Percentiles rank a stretch among this genome's conserved stretches.
Evolutionary conservation across 2,113 vertebrate species (phyloP).

Genomic region (Emydocephalus ijimae): DNA sequence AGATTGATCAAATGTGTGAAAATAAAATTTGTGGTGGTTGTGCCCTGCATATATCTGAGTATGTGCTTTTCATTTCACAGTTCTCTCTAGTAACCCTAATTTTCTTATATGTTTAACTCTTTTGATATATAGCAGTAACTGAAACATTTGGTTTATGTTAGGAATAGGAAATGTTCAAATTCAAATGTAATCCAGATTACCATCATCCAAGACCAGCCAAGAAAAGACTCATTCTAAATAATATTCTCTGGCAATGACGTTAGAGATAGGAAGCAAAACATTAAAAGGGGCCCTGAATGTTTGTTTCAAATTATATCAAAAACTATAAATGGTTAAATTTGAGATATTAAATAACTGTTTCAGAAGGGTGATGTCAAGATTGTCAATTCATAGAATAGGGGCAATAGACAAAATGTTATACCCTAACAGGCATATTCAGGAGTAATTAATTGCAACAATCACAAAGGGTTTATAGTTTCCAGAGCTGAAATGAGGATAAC

Average conservation of each 20-base stretch:
- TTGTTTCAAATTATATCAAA: neutral
- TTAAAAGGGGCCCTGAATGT: neutral
- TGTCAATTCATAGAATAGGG: neutral
- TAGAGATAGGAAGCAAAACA: neutral
- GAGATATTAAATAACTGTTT: neutral
- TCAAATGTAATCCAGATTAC: neutral
- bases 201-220: neutral
- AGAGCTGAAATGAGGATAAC: neutral
- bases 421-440: neutral
- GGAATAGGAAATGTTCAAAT: constrained; percentile 11
- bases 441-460: neutral
- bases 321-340: neutral
- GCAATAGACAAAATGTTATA: neutral
- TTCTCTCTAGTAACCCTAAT: constrained; percentile 39
- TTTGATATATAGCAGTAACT: constrained; percentile 42
- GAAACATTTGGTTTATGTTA: constrained; percentile 33
- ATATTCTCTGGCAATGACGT: neutral
- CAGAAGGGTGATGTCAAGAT: neutral
- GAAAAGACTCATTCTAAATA: neutral
- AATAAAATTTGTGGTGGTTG: neutral
- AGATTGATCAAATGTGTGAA: neutral
- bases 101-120: constrained; percentile 36
- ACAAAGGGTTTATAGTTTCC: neutral
- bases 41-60: constrained; percentile 28
- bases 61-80: constrained; percentile 52